These are phyloP conservation scores for Lateolabrax maculatus DNA, from an alignment of 2,797 vertebrate species.

Conservation along the genomic window DNA sequence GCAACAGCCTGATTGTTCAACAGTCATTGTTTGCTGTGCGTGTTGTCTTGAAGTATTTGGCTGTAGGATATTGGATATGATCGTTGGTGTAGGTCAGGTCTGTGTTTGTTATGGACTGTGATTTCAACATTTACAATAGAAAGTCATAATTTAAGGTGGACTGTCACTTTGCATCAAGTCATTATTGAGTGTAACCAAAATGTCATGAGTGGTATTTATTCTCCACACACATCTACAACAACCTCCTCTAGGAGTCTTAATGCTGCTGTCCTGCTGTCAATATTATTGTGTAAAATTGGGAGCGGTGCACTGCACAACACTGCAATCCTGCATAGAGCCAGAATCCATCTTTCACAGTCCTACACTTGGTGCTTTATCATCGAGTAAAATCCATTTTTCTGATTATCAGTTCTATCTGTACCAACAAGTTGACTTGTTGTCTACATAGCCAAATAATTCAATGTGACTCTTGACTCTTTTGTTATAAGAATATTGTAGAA, in stretches of 20 bases:
- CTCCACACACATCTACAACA: neutral
- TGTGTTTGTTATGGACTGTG: neutral
- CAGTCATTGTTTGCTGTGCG: neutral
- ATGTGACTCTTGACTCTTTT: neutral
- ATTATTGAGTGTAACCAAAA: neutral
- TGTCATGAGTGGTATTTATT: neutral
- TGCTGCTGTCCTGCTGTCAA: constrained; percentile 3
- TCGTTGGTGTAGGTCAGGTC: neutral
- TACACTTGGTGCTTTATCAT: neutral
- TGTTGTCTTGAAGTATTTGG: neutral
- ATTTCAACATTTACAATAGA: neutral
- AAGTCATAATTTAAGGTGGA: neutral
- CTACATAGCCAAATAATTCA: neutral
- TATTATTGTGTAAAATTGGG: constrained; percentile 25
- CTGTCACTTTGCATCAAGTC: neutral
- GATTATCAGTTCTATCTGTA: neutral
- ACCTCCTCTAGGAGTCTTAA: neutral
- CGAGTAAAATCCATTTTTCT: neutral
- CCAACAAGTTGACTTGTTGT: neutral
- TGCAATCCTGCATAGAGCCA: neutral
- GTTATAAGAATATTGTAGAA: neutral
- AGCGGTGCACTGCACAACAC: neutral
- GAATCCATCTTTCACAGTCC: neutral
- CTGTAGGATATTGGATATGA: neutral
- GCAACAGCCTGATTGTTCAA: neutral